Conservation (phyloP, 2,888 invertebrate species). For the Polydrusus cervinus region DNA sequence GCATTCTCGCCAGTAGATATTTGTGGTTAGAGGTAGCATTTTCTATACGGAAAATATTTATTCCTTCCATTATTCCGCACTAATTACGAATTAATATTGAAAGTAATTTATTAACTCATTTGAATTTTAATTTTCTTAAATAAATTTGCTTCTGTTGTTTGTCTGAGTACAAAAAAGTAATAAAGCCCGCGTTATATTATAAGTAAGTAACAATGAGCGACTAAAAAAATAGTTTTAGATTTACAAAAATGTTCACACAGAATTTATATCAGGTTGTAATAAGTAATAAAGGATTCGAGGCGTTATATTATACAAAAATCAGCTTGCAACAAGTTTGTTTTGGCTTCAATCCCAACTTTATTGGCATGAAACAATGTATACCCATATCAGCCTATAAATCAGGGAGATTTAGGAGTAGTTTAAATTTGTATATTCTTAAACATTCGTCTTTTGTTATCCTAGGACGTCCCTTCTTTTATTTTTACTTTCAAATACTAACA, state of each 20-base stretch:
- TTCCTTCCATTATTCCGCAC: slow-evolving; percentile 35
- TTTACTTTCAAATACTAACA: background rate
- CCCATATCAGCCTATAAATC: slow-evolving; percentile 10
- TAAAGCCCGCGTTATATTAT: background rate
- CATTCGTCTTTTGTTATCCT: background rate
- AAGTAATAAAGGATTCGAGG: background rate
- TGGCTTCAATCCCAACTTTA: slow-evolving; percentile 19
- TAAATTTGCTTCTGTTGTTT: slow-evolving; percentile 35
- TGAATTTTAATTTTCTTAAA: slow-evolving; percentile 43
- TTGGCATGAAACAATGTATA: slow-evolving; percentile 13
- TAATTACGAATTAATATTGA: slow-evolving; percentile 43
- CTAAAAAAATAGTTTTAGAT: background rate
- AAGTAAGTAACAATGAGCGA: too few species aligned
- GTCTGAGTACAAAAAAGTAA: slow-evolving; percentile 5
- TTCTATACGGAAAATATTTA: slow-evolving; percentile 46
- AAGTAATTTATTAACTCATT: slow-evolving; percentile 45
- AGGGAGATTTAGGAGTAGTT: slow-evolving; percentile 8
- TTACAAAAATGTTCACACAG: background rate
- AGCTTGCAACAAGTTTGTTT: slow-evolving; percentile 19
- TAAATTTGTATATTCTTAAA: slow-evolving; percentile 17
- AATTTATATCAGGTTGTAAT: slow-evolving; percentile 7
- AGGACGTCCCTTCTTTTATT: background rate
- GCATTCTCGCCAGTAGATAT: slow-evolving; percentile 44
- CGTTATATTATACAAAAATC: slow-evolving; percentile 14
- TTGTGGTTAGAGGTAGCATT: slow-evolving; percentile 46